Evolutionary conservation across 2,888 invertebrate genomes (phyloP), one percentile per base, ranked within the genome.

Genomic region (Leptura quadrifasciata): DNA sequence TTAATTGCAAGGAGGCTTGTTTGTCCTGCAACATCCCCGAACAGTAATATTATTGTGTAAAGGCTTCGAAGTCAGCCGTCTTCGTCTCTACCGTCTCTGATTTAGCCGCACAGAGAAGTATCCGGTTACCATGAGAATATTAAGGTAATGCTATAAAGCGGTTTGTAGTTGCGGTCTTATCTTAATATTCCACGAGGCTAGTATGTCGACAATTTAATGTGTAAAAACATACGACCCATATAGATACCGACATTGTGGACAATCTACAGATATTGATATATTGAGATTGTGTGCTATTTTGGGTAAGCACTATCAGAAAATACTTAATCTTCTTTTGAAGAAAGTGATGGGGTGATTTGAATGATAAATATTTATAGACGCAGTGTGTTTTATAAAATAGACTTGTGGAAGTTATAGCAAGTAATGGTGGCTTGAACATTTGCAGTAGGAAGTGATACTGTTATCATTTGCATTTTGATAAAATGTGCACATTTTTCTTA

Each of bases 81-180:
- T 35, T 10, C 20, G 15, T 47, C 47, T n/a, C 39, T 18, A 35
- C 64, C 47, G 35, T 18, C 35, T 31, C 63, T 63, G 27, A 63
- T 63, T 31, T 63, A 63, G 17, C 10, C 15, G 39, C 18, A 64
- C 17, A 64, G 15, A 35, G 64, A 64, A 47, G 47, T 47, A 64
- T 64, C 64, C 9, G 20, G 47, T 64, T 64, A 20, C 64, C 12
- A 20, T 4, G 64, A 31, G 64, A 18, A 64, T 64, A 64, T 64
- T 47, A 47, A 47, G 47, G 64, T 64, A 21, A 64, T 64, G 20
- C 21, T 47, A 47, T 64, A 47, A 64, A 64, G 47, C 64, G n/a
- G 60, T 61, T 61, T 31, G 60, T 31, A 61, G 60, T 17, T 31
- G 18, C 17, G 31, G 17, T 31, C 60, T 61, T 61, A 61, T 61